phyloP scores from a whole-genome alignment of 2,113 vertebrate species.

The Lepus americanus region DNA sequence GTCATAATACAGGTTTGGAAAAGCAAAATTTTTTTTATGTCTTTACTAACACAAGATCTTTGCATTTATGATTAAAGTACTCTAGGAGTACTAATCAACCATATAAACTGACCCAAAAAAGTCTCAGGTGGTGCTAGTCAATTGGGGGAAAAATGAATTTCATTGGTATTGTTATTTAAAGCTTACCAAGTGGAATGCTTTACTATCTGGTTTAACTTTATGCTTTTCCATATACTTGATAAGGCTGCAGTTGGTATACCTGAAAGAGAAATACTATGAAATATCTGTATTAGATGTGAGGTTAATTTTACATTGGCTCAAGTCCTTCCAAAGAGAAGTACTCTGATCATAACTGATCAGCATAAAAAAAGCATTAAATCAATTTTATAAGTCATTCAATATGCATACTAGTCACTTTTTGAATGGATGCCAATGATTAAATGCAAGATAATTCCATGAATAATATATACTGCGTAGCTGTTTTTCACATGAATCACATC shows the following conservation, averaged over 20 bases:
- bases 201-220: constrained; percentile 99
- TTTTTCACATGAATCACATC: not conserved
- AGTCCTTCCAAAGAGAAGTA: not conserved
- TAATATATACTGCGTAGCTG: not conserved
- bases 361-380: constrained; percentile 2
- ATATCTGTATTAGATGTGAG: constrained; percentile 53
- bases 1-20: not conserved
- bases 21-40: not conserved
- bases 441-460: constrained; percentile 49
- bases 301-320: constrained; percentile 35
- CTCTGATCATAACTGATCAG: not conserved
- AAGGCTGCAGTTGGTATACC: constrained; percentile 99
- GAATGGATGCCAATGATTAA: constrained; percentile 34
- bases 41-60: not conserved
- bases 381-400: constrained; percentile 37
- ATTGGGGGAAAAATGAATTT: not conserved
- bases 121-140: not conserved
- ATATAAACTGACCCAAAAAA: not conserved
- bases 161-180: not conserved
- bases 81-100: constrained; percentile 19
- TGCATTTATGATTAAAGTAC: constrained; percentile 1
- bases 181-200: constrained; percentile 99
- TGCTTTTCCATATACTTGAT: constrained; percentile 99
- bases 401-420: not conserved
- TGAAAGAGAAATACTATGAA: constrained; percentile 84